phyloP scores from a whole-genome alignment of 2,888 invertebrate species.

The Aspidiotus destructor region DNA sequence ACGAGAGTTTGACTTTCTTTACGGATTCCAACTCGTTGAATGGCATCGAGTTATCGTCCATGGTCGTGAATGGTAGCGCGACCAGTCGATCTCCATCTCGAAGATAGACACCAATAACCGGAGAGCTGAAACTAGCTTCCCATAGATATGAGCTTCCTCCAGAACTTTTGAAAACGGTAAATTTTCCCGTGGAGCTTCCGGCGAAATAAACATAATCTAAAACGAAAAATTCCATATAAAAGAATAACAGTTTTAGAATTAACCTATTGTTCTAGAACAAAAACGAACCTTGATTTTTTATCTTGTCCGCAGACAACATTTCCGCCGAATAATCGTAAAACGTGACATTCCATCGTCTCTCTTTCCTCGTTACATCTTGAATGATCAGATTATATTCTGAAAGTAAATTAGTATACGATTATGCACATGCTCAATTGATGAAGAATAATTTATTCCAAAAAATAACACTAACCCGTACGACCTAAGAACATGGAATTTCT shows the following conservation, averaged over 20 bases:
- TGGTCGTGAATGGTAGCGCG: conserved; percentile 77
- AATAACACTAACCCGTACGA: conserved; percentile 49
- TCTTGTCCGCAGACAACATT: conserved; percentile 65
- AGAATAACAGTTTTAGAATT: conserved; percentile 21
- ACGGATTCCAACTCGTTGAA: background rate
- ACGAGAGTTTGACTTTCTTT: conserved; percentile 16
- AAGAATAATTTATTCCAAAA: background rate
- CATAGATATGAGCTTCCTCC: conserved; percentile 63
- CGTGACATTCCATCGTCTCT: conserved; percentile 89
- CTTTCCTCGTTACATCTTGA: conserved; percentile 66
- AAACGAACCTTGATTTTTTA: conserved; percentile 63
- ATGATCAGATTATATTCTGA: conserved; percentile 83
- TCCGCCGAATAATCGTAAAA: conserved; percentile 88
- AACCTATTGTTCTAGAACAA: conserved; percentile 8
- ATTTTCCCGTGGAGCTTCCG: conserved; percentile 75
- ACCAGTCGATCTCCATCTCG: conserved; percentile 66
- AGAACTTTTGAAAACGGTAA: conserved; percentile 67
- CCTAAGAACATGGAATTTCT: conserved; percentile 67
- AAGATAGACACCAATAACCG: conserved; percentile 80
- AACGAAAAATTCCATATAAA: conserved; percentile 35
- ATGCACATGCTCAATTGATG: too few species aligned
- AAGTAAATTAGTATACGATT: background rate
- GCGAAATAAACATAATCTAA: conserved; percentile 79
- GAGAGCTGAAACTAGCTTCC: conserved; percentile 78
- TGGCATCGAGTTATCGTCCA: conserved; percentile 71